Base-by-base conservation (phyloP, 2,113 vertebrate genomes). In the Dipodomys stephensi region DNA sequence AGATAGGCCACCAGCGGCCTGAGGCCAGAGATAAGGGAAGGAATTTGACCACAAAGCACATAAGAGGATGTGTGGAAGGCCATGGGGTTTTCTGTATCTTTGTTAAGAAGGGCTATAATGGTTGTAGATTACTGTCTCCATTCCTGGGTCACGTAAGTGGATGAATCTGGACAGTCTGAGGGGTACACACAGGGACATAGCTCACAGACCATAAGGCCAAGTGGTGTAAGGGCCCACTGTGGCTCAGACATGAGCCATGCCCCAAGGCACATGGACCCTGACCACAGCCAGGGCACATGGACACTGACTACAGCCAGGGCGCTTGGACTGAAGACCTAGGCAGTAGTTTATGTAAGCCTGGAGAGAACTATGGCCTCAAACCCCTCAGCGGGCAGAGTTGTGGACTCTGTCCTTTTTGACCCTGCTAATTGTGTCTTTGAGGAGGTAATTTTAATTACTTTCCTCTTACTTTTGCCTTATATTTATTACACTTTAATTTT, bases 21-120 rank as follows among this genome's bases (percentile, higher is more conserved):
- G n/a, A 7, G 18, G 4, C 10, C 0, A 7, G 0, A 15, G n/a
- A n/a, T 12, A 53, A 9, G n/a, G 7, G 1, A 44, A 11, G 1
- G 9, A 5, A 5, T 3, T 4, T 6, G 13, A 12, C 71, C 6
- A 0, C 9, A 28, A 23, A n/a, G 35, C 6, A 11, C 6, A 27
- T 0, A 25, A n/a, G 32, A 2, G 12, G 19, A 4, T 6, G 18
- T 46, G 4, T 5, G 28, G 49, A 46, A 27, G 18, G 28, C 2
- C 4, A 18, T 20, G 57, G 44, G 22, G 3, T 11, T 0, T 0
- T 62, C 30, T 5, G 4, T 3, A 9, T 23, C 53, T 15, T 44
- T 18, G 79, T 32, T 23, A 44, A 86, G 25, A 57, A 95, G 15
- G 15, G 28, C 13, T 35, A 4, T 28, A 4, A 4, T 3, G 23